Evolutionary conservation across 2,113 vertebrate species (phyloP).

Genomic region (Otocyon megalotis): DNA sequence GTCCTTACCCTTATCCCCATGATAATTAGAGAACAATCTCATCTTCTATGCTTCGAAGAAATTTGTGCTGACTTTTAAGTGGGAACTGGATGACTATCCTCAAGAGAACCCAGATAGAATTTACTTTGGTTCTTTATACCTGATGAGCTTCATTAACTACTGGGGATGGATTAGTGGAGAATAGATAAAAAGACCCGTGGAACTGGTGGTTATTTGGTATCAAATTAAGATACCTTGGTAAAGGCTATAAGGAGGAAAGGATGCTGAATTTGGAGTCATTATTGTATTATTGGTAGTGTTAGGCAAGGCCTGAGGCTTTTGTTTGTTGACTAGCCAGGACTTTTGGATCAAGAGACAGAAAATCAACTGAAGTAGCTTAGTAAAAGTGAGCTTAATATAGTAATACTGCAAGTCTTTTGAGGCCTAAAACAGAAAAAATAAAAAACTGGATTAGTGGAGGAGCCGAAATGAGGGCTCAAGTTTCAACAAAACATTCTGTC

Average conservation of each 20-base stretch:
- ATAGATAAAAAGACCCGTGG: not conserved
- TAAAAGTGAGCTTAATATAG: not conserved
- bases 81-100: not conserved
- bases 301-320: not conserved
- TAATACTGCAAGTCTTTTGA: too few relatives aligned
- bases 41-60: not conserved
- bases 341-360: not conserved
- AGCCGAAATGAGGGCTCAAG: not conserved
- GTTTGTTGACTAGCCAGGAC: not conserved
- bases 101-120: not conserved
- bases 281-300: not conserved
- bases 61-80: not conserved
- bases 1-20: rapidly evolving
- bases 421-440: not conserved
- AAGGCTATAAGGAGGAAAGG: not conserved
- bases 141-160: not conserved
- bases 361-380: not conserved
- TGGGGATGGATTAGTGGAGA: not conserved
- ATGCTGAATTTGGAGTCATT: not conserved
- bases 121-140: slow-evolving; percentile 5
- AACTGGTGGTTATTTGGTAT: not conserved
- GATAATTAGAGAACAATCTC: not conserved
- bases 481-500: not conserved
- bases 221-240: not conserved
- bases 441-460: not conserved